phyloP scores from a whole-genome alignment of 2,797 vertebrate species.

The Argya squamiceps region DNA sequence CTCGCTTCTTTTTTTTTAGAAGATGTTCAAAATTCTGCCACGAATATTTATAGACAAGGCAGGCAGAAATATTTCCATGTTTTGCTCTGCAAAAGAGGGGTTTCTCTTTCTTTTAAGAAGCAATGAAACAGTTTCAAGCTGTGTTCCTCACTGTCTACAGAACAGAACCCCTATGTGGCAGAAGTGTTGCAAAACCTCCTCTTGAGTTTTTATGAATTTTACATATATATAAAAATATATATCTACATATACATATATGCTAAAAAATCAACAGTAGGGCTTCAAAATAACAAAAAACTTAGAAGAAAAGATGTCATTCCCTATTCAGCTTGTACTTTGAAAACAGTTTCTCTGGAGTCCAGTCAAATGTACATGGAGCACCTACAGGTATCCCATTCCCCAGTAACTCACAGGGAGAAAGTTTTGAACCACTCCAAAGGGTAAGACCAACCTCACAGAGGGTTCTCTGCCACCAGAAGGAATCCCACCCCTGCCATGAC shows the following conservation, averaged over 20 bases:
- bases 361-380: not conserved
- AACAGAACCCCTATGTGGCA: not conserved
- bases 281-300: not conserved
- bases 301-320: not conserved
- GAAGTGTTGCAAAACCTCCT: not conserved
- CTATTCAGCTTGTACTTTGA: not conserved
- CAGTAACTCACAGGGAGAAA: not conserved
- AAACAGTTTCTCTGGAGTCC: not conserved
- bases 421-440: not conserved
- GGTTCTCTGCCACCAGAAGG: not conserved
- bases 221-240: not conserved
- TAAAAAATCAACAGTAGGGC: not conserved
- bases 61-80: not conserved
- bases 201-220: not conserved
- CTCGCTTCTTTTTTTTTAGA: not conserved
- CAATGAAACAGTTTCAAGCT: not conserved
- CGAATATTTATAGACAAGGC: constrained; percentile 11
- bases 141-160: not conserved
- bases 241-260: not conserved
- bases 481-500: not conserved
- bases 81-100: not conserved
- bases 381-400: not conserved
- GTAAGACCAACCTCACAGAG: not conserved
- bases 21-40: not conserved
- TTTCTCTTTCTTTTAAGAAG: not conserved